Conservation (phyloP, 1,140 invertebrate genomes). For the Danaus melanippus region DNA sequence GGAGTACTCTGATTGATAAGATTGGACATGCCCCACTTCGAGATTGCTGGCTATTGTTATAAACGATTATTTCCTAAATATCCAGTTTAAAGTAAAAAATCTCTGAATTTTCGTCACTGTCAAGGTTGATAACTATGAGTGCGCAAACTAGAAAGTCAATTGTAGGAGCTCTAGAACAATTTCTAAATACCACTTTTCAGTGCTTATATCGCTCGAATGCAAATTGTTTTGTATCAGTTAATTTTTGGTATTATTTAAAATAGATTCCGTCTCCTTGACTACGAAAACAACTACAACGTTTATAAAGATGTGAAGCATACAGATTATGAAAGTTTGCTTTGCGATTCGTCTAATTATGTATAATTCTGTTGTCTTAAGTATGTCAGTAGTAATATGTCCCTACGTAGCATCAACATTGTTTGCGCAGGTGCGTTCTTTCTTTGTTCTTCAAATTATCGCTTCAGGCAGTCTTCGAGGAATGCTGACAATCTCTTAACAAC, state of each 20-base stretch:
- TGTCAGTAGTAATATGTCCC: no score
- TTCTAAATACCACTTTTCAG: not conserved
- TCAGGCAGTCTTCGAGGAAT: conserved; percentile 36
- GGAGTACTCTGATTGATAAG: conserved; percentile 20
- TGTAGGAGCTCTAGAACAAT: not conserved
- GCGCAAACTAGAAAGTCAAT: conserved; percentile 32
- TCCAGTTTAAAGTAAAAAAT: conserved; percentile 9
- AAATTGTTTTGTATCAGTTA: not conserved
- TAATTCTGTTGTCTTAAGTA: no score
- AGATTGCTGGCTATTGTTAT: conserved; percentile 30
- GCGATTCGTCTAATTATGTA: no score
- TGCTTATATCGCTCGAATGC: not conserved
- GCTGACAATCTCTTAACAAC: conserved; percentile 25
- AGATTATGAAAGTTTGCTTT: no score
- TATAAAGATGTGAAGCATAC: no score
- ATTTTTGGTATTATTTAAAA: no score
- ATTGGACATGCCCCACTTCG: conserved; percentile 29
- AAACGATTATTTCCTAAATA: conserved; percentile 27
- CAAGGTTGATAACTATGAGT: conserved; percentile 19
- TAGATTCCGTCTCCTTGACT: not conserved
- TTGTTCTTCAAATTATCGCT: conserved; percentile 66
- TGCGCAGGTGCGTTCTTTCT: conserved; percentile 58
- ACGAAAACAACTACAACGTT: no score
- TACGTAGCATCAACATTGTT: conserved; percentile 29
- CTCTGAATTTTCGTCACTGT: conserved; percentile 10